Conservation (phyloP, 2,888 invertebrate species). For the Lycocerus yunnanus region DNA sequence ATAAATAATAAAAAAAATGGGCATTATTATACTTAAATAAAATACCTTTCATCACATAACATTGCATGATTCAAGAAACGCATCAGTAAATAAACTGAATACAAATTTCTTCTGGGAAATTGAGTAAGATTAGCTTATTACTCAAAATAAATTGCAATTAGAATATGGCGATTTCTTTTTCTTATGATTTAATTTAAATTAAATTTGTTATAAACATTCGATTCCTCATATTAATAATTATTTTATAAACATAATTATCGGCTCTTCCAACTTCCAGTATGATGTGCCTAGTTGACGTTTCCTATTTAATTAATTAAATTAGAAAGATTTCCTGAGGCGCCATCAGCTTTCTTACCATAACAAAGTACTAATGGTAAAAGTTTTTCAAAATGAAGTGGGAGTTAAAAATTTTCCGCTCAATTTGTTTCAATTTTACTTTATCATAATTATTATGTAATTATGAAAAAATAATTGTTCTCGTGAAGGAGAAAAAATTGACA, state of each 20-base stretch:
- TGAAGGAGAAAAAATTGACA: too few species aligned
- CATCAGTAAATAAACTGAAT: constrained; percentile 24
- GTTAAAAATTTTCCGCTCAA: neutral
- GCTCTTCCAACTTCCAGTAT: neutral
- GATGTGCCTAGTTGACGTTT: neutral
- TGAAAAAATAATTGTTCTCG: too few species aligned
- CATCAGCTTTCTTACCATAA: neutral
- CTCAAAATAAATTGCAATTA: constrained; percentile 9
- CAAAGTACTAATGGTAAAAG: too few species aligned
- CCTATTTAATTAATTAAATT: neutral
- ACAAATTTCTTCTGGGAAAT: constrained; percentile 23
- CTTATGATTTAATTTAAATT: constrained; percentile 2
- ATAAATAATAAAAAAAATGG: constrained; percentile 7
- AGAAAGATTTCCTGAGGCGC: neutral
- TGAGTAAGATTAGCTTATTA: constrained; percentile 15
- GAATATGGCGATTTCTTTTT: constrained; percentile 10
- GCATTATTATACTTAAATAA: constrained; percentile 8
- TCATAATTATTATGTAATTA: too few species aligned
- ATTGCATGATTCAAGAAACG: constrained; percentile 12
- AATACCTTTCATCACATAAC: constrained; percentile 12
- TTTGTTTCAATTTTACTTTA: neutral
- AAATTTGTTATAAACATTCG: neutral
- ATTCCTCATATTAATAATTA: neutral
- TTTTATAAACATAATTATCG: neutral
- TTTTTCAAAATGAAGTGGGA: neutral